Evolutionary conservation across 2,888 invertebrate genomes (phyloP).

Genomic region (Poecilus cupreus): DNA sequence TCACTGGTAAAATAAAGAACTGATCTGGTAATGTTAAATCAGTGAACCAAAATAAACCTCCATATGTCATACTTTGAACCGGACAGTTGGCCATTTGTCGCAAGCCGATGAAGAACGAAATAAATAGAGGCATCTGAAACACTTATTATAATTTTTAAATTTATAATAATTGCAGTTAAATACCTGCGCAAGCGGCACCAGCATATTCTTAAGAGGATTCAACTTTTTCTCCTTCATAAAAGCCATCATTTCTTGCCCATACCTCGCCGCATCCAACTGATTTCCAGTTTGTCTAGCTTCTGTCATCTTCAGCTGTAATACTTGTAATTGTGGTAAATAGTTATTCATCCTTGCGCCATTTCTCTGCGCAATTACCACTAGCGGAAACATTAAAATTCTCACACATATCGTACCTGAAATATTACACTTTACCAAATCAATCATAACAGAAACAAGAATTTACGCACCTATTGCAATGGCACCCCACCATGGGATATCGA

Average conservation of each 20-base stretch:
- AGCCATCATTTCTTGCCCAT: constrained; percentile 84
- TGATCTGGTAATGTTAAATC: constrained; percentile 96
- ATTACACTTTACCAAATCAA: constrained; percentile 22
- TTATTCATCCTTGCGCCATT: constrained; percentile 89
- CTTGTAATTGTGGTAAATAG: constrained; percentile 89
- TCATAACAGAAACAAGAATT: constrained; percentile 36
- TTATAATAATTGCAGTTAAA: constrained; percentile 29
- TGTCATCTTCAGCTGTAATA: constrained; percentile 88
- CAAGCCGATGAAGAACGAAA: constrained; percentile 93
- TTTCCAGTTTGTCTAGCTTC: constrained; percentile 91
- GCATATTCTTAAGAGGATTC: constrained; percentile 86
- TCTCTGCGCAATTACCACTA: constrained; percentile 88
- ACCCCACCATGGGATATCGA: constrained; percentile 95
- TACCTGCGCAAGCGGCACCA: constrained; percentile 87
- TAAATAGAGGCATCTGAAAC: constrained; percentile 85
- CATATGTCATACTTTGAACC: constrained; percentile 90
- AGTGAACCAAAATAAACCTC: constrained; percentile 94
- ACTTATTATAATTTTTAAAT: constrained; percentile 37
- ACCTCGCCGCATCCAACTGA: constrained; percentile 83
- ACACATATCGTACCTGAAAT: constrained; percentile 83
- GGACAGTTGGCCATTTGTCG: constrained; percentile 92
- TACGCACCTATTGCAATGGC: constrained; percentile 83
- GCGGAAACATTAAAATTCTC: constrained; percentile 86
- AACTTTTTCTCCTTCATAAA: constrained; percentile 90
- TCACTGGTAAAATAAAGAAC: constrained; percentile 87